phyloP scores from a whole-genome alignment of 2,113 vertebrate genomes.

The Megalops atlanticus region DNA sequence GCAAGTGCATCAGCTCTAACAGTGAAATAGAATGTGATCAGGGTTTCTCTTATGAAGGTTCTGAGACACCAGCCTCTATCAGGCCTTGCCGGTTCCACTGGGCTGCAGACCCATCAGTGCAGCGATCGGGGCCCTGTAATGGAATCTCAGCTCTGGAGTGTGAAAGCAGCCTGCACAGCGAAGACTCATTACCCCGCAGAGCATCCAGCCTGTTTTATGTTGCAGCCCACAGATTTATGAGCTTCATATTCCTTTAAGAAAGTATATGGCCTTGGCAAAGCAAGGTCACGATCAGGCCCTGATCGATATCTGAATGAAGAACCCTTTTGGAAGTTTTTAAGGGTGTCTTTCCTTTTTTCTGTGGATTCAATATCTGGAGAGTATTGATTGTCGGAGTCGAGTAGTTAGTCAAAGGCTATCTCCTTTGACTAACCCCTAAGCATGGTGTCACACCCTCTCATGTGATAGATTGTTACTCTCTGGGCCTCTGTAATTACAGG shows the following conservation, averaged over 20 bases:
- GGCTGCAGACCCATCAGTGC: not conserved
- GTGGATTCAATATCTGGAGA: conserved; percentile 84
- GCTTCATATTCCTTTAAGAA: conserved; percentile 81
- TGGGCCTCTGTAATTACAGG: conserved; percentile 97
- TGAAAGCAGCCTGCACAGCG: conserved; percentile 50
- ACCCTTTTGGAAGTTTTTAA: conserved; percentile 93
- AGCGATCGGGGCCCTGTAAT: conserved; percentile 32
- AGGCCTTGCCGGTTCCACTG: not conserved
- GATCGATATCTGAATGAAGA: conserved; percentile 89
- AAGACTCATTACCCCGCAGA: conserved; percentile 56
- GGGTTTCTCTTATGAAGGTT: not conserved
- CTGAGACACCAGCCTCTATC: not conserved
- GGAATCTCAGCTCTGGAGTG: conserved; percentile 53
- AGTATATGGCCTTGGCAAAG: conserved; percentile 78
- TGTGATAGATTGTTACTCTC: conserved; percentile 98
- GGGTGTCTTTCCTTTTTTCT: conserved; percentile 61
- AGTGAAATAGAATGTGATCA: no score
- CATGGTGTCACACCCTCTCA: conserved; percentile 80
- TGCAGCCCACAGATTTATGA: conserved; percentile 81
- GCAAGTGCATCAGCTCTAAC: no score
- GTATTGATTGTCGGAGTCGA: conserved; percentile 90
- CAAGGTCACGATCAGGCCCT: conserved; percentile 86
- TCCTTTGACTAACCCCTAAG: conserved; percentile 98
- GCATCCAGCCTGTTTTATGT: conserved; percentile 42
- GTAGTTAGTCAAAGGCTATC: conserved; percentile 99